These are phyloP conservation scores for Trimorus sp. DNA, from an alignment of 2,888 invertebrate species.

Conservation along the genomic window DNA sequence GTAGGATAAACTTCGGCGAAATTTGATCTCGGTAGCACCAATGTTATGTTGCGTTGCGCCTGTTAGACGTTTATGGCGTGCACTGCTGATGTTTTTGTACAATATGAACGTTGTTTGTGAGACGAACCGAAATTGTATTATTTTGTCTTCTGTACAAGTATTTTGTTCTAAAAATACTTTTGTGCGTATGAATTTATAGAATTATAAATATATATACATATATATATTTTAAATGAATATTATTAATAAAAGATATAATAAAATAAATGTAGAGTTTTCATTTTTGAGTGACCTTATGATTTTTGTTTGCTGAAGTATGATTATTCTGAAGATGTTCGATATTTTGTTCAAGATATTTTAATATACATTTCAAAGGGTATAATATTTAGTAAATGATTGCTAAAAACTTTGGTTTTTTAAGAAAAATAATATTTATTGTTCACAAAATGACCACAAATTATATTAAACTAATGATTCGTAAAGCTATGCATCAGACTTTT, in stretches of 20 bases:
- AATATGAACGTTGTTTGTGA: conserved; percentile 68
- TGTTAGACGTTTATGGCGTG: conserved; percentile 60
- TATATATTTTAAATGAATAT: conserved; percentile 59
- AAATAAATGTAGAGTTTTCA: too few relatives aligned
- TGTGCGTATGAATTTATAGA: conserved; percentile 52
- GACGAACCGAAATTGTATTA: conserved; percentile 77
- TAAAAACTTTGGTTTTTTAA: too few relatives aligned
- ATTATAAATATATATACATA: conserved; percentile 40
- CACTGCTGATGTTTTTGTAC: conserved; percentile 73
- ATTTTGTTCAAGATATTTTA: too few relatives aligned
- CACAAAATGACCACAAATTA: too few relatives aligned
- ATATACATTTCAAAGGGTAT: too few relatives aligned
- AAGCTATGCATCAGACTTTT: too few relatives aligned
- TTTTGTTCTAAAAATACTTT: conserved; percentile 82
- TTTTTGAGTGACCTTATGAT: too few relatives aligned
- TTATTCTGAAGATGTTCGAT: too few relatives aligned
- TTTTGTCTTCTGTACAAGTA: conserved; percentile 77
- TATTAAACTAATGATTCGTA: too few relatives aligned
- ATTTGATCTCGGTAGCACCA: conserved; percentile 77
- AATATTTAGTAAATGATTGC: too few relatives aligned
- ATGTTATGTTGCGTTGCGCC: conserved; percentile 76
- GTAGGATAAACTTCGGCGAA: conserved; percentile 34
- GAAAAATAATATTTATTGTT: too few relatives aligned
- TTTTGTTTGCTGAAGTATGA: too few relatives aligned
- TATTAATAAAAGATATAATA: conserved; percentile 37